phyloP scores from a whole-genome alignment of 1,140 invertebrate genomes.

The Polyergus mexicanus region DNA sequence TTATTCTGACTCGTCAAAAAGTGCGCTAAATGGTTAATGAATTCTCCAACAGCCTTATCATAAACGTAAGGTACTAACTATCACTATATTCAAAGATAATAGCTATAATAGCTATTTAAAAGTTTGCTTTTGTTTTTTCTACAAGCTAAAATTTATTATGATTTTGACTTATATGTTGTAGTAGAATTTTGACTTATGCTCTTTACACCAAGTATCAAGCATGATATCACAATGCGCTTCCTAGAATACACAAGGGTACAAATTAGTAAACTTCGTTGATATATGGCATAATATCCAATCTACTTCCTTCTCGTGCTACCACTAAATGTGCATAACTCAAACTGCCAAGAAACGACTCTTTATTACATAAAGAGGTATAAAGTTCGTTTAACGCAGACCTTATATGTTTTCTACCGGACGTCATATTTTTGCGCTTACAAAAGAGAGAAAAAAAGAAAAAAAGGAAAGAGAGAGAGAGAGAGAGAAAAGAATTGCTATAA shows the following conservation, averaged over 20 bases:
- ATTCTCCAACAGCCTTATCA: not conserved
- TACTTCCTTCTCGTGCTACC: conserved; percentile 43
- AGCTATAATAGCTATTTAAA: conserved; percentile 7
- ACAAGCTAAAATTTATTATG: not conserved
- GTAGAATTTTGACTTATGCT: conserved; percentile 39
- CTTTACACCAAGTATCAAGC: conserved; percentile 22
- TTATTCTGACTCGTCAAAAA: not conserved
- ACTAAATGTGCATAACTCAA: conserved; percentile 51
- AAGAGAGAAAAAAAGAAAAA: not conserved
- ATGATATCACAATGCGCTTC: conserved; percentile 52
- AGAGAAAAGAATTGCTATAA: not conserved
- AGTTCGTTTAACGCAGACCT: conserved; percentile 10
- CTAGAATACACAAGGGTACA: conserved; percentile 46
- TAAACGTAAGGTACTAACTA: not conserved
- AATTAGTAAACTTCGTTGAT: conserved; percentile 59
- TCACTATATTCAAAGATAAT: not conserved
- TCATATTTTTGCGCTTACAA: not conserved
- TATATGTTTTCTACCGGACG: not conserved
- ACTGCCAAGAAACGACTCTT: conserved; percentile 33
- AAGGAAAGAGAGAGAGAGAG: not conserved
- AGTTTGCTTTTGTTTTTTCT: not conserved
- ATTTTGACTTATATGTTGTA: conserved; percentile 11
- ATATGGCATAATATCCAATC: conserved; percentile 50
- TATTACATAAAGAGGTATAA: not conserved
- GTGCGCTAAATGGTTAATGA: not conserved